Conservation (phyloP, 2,888 invertebrate species). For the Itoplectis maculator region DNA sequence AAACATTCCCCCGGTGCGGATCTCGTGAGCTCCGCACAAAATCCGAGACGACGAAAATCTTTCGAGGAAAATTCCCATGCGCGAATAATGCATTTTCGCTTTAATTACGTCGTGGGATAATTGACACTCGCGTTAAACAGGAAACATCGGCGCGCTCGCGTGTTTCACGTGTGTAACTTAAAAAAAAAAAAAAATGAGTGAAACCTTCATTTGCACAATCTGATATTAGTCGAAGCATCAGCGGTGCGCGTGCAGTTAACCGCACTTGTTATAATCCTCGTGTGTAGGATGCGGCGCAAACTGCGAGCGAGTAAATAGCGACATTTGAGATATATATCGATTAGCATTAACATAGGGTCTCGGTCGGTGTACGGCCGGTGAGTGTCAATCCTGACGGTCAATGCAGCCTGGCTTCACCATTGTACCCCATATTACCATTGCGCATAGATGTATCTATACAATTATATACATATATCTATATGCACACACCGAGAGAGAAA, state of each 20-base stretch:
- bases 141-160: not conserved
- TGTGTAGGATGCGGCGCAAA: not conserved
- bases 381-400: constrained; percentile 42
- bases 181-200: constrained; percentile 14
- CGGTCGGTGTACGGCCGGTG: not conserved
- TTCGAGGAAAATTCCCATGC: constrained; percentile 26
- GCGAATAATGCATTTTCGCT: not conserved
- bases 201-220: constrained; percentile 14
- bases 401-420: constrained; percentile 49
- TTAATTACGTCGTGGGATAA: not conserved
- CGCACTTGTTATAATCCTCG: not conserved
- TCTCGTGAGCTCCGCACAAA: constrained; percentile 48
- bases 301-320: constrained; percentile 57
- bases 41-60: constrained; percentile 50
- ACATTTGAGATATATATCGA: constrained; percentile 61
- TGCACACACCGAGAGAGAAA: no score
- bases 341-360: constrained; percentile 53
- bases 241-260: constrained; percentile 12
- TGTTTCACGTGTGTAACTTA: not conserved
- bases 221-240: constrained; percentile 5
- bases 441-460: constrained; percentile 19
- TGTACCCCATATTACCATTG: constrained; percentile 6
- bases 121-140: constrained; percentile 4
- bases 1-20: no score
- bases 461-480: not conserved